phyloP scores from a whole-genome alignment of 2,888 invertebrate genomes.

The Caenorhabditis sp. region DNA sequence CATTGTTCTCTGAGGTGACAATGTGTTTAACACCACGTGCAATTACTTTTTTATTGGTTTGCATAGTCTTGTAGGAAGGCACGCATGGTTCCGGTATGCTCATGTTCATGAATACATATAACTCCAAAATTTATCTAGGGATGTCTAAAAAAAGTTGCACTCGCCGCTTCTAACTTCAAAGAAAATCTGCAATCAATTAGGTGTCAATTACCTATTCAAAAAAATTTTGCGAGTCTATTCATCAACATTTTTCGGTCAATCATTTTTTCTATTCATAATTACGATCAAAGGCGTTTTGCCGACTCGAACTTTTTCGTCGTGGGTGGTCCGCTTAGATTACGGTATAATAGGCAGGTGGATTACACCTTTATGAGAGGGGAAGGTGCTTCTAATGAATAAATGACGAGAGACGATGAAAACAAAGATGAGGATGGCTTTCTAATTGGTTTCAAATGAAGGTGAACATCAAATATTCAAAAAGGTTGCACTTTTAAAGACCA shows the following conservation, averaged over 20 bases:
- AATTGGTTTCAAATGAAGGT: neutral
- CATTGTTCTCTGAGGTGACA: conserved; percentile 13
- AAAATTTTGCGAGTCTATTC: too few relatives aligned
- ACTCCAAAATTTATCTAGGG: too few relatives aligned
- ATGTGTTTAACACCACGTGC: conserved; percentile 19
- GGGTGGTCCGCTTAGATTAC: neutral
- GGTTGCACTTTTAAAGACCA: neutral
- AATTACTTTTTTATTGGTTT: neutral
- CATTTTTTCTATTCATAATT: neutral
- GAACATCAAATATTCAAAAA: neutral
- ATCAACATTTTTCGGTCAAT: neutral
- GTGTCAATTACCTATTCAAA: too few relatives aligned
- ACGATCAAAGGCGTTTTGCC: neutral
- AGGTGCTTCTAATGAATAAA: neutral
- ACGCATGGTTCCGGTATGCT: neutral
- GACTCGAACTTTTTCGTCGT: neutral
- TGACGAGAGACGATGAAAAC: neutral
- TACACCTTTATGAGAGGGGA: neutral
- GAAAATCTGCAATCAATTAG: too few relatives aligned
- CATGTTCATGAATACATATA: too few relatives aligned
- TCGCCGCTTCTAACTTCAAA: too few relatives aligned
- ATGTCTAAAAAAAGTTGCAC: too few relatives aligned
- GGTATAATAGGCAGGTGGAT: neutral
- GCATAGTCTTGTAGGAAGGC: neutral
- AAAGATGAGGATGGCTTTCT: neutral